A percentile compares a stretch with the other conserved stretches of the same genome.
phyloP scores from a whole-genome alignment of 2,797 vertebrate genomes.

The Microcaecilia unicolor region DNA sequence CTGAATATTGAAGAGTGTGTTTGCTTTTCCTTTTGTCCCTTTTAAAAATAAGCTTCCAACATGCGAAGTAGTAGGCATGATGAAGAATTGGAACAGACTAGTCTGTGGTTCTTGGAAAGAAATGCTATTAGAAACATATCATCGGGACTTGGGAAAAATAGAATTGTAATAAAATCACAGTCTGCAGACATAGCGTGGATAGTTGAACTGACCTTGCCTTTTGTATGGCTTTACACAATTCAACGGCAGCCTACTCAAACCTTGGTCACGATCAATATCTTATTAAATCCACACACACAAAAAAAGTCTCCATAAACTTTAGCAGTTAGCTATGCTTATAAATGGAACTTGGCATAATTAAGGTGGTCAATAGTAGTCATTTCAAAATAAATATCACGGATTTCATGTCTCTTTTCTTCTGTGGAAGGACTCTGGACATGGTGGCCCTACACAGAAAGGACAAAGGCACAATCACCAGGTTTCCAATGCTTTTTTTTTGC shows the following conservation, averaged over 20 bases:
- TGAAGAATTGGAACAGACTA: too few relatives aligned
- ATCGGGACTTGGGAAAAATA: slow-evolving; percentile 29
- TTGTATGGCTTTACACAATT: slow-evolving; percentile 88
- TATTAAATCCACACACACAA: slow-evolving; percentile 89
- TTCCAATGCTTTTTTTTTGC: neutral
- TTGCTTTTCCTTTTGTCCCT: too few relatives aligned
- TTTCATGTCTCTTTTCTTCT: slow-evolving; percentile 44
- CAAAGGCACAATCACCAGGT: slow-evolving; percentile 10
- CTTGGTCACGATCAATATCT: slow-evolving; percentile 95
- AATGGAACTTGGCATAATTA: slow-evolving; percentile 86
- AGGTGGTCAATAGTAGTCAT: slow-evolving; percentile 77
- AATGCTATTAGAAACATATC: slow-evolving; percentile 20
- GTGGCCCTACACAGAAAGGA: slow-evolving; percentile 11
- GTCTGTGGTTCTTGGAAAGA: slow-evolving; percentile 30
- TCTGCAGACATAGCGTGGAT: slow-evolving; percentile 43
- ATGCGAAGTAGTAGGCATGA: slow-evolving; percentile 37
- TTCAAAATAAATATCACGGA: slow-evolving; percentile 62
- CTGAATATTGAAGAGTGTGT: too few relatives aligned
- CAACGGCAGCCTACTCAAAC: slow-evolving; percentile 88
- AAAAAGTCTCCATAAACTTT: slow-evolving; percentile 83
- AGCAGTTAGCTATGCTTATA: slow-evolving; percentile 80
- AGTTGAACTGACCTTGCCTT: slow-evolving; percentile 82
- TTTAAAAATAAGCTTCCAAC: too few relatives aligned
- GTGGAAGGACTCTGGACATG: slow-evolving; percentile 16
- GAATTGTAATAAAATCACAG: slow-evolving; percentile 54